Conservation (phyloP, 2,888 invertebrate genomes). For the Chaetogeoica ovagalla region DNA sequence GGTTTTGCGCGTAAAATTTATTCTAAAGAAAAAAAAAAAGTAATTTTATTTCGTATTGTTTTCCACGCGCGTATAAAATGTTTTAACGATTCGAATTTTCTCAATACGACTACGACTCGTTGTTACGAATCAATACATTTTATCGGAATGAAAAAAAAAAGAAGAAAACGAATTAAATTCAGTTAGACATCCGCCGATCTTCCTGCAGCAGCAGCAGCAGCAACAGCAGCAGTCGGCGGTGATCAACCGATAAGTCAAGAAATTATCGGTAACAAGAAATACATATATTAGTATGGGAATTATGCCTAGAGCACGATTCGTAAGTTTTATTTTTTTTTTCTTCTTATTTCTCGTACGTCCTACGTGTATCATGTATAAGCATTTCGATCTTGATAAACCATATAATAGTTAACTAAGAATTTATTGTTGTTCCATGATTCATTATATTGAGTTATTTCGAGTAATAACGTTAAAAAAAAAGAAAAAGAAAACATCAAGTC, state of each 20-base stretch:
- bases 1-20: too few species aligned
- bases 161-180: constrained; percentile 20
- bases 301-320: constrained; percentile 50
- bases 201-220: neutral
- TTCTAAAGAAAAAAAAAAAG: too few species aligned
- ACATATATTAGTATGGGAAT: constrained; percentile 15
- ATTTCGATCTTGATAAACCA: constrained; percentile 42
- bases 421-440: constrained; percentile 37
- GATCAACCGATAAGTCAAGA: constrained; percentile 44
- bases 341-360: too few species aligned
- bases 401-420: constrained; percentile 46
- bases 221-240: neutral
- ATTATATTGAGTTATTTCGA: constrained; percentile 35
- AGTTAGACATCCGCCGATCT: neutral
- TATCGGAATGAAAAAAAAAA: constrained; percentile 10
- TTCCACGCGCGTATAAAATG: neutral
- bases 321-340: neutral
- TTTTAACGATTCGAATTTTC: constrained; percentile 1
- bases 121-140: constrained; percentile 21
- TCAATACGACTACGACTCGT: neutral
- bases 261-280: constrained; percentile 47
- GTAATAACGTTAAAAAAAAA: constrained; percentile 29
- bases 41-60: too few species aligned
- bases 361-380: constrained; percentile 16
- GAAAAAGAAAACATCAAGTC: neutral